Evolutionary conservation across 2,888 invertebrate species (phyloP).

Genomic region (Hirudinaria manillensis): DNA sequence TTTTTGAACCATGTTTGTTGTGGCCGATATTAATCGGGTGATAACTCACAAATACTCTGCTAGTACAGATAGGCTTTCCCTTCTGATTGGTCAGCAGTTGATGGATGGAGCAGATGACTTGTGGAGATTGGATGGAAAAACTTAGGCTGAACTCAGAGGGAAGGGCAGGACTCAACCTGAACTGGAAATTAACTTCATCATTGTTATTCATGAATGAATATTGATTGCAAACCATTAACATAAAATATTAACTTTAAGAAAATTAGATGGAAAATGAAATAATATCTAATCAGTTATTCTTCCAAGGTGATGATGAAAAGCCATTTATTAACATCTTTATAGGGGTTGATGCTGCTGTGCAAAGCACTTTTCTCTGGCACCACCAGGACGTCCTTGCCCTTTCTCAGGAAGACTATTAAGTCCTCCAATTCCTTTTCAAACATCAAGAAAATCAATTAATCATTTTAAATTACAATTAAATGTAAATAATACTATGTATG

Average conservation of each 20-base stretch:
- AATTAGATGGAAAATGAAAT: not conserved
- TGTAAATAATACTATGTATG: not conserved
- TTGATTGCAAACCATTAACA: not conserved
- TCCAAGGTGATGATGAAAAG: not conserved
- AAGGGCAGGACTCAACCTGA: not conserved
- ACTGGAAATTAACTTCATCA: not conserved
- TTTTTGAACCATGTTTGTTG: too few species aligned
- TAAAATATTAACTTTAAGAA: too few species aligned
- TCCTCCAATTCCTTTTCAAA: constrained; percentile 1
- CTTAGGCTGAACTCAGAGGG: not conserved
- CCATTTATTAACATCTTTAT: not conserved
- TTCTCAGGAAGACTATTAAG: constrained; percentile 5
- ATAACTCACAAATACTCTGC: constrained; percentile 4
- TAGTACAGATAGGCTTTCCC: not conserved
- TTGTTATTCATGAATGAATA: not conserved
- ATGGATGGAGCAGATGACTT: constrained; percentile 15
- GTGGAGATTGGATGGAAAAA: constrained; percentile 3
- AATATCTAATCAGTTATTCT: not conserved
- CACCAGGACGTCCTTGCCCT: not conserved
- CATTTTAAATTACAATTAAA: not conserved
- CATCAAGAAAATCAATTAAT: not conserved
- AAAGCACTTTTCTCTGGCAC: not conserved
- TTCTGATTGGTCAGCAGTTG: constrained; percentile 17
- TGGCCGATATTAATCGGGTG: too few species aligned
- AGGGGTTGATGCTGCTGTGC: not conserved